Evolutionary conservation across 2,113 vertebrate genomes (phyloP).

Genomic region (Datnioides undecimradiatus): DNA sequence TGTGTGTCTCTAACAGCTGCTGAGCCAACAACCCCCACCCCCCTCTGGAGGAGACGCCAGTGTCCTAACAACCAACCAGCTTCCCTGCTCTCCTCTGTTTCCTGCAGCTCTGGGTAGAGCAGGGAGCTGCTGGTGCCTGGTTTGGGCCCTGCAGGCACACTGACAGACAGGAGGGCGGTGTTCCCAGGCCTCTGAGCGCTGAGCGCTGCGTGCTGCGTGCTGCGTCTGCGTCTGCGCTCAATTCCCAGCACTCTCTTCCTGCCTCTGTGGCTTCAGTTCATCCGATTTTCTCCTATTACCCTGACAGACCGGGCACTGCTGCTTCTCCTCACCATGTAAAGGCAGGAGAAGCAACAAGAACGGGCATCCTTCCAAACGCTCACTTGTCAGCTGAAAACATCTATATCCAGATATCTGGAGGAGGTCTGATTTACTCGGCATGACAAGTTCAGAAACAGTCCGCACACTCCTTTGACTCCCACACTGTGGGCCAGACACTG

Average conservation of each 20-base stretch:
- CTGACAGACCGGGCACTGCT: not conserved
- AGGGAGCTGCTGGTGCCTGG: slow-evolving; percentile 16
- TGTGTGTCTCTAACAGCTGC: slow-evolving; percentile 56
- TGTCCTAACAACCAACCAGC: slow-evolving; percentile 20
- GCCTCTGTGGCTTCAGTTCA: slow-evolving; percentile 22
- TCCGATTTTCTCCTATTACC: slow-evolving; percentile 28
- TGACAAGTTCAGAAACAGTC: slow-evolving; percentile 1
- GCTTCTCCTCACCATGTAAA: slow-evolving; percentile 1
- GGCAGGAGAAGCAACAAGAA: not conserved
- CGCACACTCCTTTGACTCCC: not conserved
- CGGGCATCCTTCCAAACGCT: slow-evolving; percentile 14
- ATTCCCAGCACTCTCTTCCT: slow-evolving; percentile 22
- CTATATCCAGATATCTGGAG: slow-evolving; percentile 14
- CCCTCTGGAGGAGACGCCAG: slow-evolving; percentile 7
- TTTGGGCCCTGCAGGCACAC: not conserved
- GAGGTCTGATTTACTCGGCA: not conserved
- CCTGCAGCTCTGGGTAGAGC: slow-evolving; percentile 17
- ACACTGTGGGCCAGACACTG: not conserved
- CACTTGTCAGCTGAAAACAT: slow-evolving; percentile 10
- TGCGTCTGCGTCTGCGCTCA: not conserved
- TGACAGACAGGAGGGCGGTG: slow-evolving; percentile 9
- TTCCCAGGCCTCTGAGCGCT: not conserved
- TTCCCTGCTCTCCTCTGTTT: slow-evolving; percentile 7
- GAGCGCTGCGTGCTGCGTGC: too few relatives aligned
- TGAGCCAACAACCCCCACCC: not conserved